phyloP scores from a whole-genome alignment of 2,888 invertebrate genomes.

The Amphimallon solstitiale region DNA sequence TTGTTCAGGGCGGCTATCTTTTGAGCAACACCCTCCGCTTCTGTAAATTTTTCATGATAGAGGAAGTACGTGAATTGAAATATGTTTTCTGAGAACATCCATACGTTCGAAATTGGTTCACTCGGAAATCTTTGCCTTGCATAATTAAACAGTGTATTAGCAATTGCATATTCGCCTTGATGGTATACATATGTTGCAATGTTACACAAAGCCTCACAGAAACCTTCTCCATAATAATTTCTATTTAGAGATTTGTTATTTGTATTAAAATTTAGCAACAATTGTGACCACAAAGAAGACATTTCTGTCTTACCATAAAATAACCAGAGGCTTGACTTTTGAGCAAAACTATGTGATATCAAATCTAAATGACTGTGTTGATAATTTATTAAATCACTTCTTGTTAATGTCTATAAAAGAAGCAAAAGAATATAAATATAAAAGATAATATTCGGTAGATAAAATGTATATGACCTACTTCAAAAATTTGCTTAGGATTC shows the following conservation, averaged over 20 bases:
- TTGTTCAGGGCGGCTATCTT: constrained; percentile 75
- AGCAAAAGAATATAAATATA: constrained; percentile 1
- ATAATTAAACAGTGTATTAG: constrained; percentile 69
- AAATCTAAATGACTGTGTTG: constrained; percentile 85
- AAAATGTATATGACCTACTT: constrained; percentile 61
- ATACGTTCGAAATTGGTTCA: constrained; percentile 70
- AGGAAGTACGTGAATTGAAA: constrained; percentile 60
- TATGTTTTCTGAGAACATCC: constrained; percentile 75
- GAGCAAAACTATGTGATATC: constrained; percentile 81
- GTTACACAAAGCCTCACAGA: constrained; percentile 77
- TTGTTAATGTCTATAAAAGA: constrained; percentile 76
- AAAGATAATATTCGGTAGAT: too few relatives aligned
- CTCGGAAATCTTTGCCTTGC: constrained; percentile 74
- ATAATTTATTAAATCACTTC: constrained; percentile 87
- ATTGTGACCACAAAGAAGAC: constrained; percentile 82
- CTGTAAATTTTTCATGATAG: constrained; percentile 72
- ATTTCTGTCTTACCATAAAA: constrained; percentile 89
- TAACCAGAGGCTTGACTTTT: constrained; percentile 87
- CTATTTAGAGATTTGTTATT: constrained; percentile 64
- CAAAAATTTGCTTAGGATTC: constrained; percentile 74
- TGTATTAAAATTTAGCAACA: constrained; percentile 79
- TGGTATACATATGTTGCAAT: constrained; percentile 69
- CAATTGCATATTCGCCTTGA: constrained; percentile 68
- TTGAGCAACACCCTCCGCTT: constrained; percentile 75
- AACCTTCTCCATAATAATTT: constrained; percentile 66